Percentiles rank a stretch among this genome's conserved stretches.
Evolutionary conservation across 2,888 invertebrate species (phyloP).

Genomic region (Fragum fragum): DNA sequence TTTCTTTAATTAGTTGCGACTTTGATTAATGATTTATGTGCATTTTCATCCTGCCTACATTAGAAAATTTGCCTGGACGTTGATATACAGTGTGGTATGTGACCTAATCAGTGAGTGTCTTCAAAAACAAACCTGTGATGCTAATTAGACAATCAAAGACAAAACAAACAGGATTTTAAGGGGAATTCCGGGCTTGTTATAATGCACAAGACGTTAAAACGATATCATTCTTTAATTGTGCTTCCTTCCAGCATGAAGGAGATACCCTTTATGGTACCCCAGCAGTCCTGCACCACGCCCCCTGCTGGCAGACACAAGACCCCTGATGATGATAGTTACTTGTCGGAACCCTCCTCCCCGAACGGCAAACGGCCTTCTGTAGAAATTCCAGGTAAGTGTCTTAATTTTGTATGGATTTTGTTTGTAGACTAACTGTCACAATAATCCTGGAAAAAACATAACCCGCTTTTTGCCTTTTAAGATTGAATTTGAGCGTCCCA

Average conservation of each 20-base stretch:
- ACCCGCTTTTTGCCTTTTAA: too few species aligned
- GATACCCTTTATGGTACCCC: slow-evolving; percentile 85
- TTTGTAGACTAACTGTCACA: too few species aligned
- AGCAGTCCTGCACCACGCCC: slow-evolving; percentile 65
- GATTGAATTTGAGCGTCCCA: too few species aligned
- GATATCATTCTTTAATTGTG: slow-evolving; percentile 78
- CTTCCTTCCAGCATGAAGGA: slow-evolving; percentile 84
- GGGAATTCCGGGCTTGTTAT: background rate
- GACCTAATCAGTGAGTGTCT: too few species aligned
- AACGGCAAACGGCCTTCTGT: slow-evolving; percentile 81
- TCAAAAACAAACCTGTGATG: background rate
- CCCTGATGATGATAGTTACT: slow-evolving; percentile 61
- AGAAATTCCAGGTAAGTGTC: slow-evolving; percentile 82
- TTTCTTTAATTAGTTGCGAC: too few species aligned
- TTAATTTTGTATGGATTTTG: too few species aligned
- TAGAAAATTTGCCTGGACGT: too few species aligned
- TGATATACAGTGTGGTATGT: too few species aligned
- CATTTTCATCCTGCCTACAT: too few species aligned
- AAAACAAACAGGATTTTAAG: background rate
- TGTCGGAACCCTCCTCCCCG: slow-evolving; percentile 81
- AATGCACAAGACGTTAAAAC: slow-evolving; percentile 49
- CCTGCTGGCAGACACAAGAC: slow-evolving; percentile 66
- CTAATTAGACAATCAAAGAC: background rate
- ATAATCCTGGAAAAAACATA: too few species aligned
- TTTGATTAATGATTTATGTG: too few species aligned